These are phyloP conservation scores for Lordiphosa clarofinis DNA, from an alignment of 1,140 invertebrate genomes.

Conservation along the genomic window DNA sequence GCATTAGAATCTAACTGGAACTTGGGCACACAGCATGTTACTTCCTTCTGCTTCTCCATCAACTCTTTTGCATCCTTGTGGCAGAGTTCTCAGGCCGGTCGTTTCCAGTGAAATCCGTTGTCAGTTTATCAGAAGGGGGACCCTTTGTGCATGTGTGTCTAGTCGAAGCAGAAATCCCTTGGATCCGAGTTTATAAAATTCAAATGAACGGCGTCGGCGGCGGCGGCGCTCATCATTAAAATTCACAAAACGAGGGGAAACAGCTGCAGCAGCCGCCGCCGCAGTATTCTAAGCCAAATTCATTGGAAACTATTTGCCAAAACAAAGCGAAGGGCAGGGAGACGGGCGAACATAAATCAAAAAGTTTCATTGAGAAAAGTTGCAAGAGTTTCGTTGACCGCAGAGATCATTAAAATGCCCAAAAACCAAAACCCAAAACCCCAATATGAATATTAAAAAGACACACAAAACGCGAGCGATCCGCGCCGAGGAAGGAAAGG, in stretches of 20 bases:
- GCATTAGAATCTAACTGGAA: conserved; percentile 8
- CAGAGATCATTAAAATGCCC: conserved; percentile 53
- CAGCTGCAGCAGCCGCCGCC: conserved; percentile 32
- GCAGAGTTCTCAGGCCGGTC: conserved; percentile 42
- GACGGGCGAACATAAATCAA: conserved; percentile 70
- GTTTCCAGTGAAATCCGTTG: conserved; percentile 72
- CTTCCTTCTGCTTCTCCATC: conserved; percentile 69
- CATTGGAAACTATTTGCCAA: conserved; percentile 78
- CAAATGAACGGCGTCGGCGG: conserved; percentile 69
- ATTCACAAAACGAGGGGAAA: conserved; percentile 44
- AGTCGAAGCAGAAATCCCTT: conserved; percentile 15
- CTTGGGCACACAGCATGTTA: conserved; percentile 56
- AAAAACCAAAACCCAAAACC: conserved; percentile 18
- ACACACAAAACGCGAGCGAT: conserved; percentile 16
- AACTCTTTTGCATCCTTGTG: conserved; percentile 58
- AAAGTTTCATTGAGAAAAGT: conserved; percentile 78
- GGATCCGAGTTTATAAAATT: conserved; percentile 56
- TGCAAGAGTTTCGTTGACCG: conserved; percentile 44
- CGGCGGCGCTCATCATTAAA: conserved; percentile 71
- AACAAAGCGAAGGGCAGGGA: conserved; percentile 26
- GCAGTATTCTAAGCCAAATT: conserved; percentile 75
- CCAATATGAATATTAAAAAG: conserved; percentile 52
- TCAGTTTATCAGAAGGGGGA: conserved; percentile 41
- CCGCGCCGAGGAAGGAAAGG: conserved; percentile 41
- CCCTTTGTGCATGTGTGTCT: conserved; percentile 39